Percentiles rank a stretch among this genome's conserved stretches.
These are phyloP conservation scores for Mycetomoellerius zeteki DNA, from an alignment of 1,140 invertebrate genomes.

Conservation along the genomic window DNA sequence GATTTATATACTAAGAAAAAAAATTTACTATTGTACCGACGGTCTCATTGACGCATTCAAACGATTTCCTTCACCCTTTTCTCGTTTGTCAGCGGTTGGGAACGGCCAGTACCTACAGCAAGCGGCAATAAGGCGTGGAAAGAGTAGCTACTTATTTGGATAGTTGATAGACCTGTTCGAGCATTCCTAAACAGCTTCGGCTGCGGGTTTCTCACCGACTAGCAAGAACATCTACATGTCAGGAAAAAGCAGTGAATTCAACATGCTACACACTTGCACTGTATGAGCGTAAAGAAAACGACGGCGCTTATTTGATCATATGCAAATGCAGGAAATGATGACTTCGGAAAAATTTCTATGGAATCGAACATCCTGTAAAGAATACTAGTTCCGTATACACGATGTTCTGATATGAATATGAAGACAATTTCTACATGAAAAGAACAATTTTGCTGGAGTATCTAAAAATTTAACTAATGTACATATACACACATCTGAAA, in stretches of 20 bases:
- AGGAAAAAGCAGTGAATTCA: constrained; percentile 53
- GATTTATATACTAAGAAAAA: not conserved
- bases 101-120: constrained; percentile 12
- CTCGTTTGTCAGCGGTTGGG: constrained; percentile 37
- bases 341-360: constrained; percentile 22
- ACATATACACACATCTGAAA: not conserved
- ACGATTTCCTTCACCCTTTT: not conserved
- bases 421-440: not conserved
- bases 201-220: constrained; percentile 34
- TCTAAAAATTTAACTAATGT: no score
- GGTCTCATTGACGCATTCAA: not conserved
- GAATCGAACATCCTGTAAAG: not conserved
- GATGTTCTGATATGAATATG: not conserved
- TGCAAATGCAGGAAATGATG: constrained; percentile 10
- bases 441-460: no score
- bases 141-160: constrained; percentile 74
- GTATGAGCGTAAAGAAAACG: constrained; percentile 8
- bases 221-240: constrained; percentile 30
- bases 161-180: constrained; percentile 74
- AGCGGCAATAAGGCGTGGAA: constrained; percentile 42
- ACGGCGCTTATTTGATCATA: constrained; percentile 38
- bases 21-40: not conserved
- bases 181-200: constrained; percentile 55
- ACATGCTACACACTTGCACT: not conserved
- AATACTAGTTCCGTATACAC: not conserved